These are phyloP conservation scores for Takifugu ocellatus DNA, from an alignment of 2,797 vertebrate genomes.

Conservation along the genomic window DNA sequence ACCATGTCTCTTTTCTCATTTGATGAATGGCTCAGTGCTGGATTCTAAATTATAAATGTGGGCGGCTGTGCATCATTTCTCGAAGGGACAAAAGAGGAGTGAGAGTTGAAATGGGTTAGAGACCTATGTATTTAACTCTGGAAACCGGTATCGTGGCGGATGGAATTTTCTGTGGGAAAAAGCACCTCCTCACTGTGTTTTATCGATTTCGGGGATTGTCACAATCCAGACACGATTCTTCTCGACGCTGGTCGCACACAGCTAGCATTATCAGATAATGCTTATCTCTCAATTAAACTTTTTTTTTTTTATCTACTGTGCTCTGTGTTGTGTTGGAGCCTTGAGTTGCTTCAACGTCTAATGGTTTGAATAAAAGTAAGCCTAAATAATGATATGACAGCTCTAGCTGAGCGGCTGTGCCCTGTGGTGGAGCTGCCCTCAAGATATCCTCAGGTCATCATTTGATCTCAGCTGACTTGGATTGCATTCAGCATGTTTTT, in stretches of 20 bases:
- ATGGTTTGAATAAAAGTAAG: constrained; percentile 29
- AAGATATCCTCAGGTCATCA: constrained; percentile 60
- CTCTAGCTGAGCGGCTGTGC: constrained; percentile 48
- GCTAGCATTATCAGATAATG: too few species aligned
- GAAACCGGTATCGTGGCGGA: constrained; percentile 22
- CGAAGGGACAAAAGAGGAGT: constrained; percentile 29
- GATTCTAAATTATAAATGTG: constrained; percentile 58
- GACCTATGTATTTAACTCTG: constrained; percentile 39
- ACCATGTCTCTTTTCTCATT: constrained; percentile 46
- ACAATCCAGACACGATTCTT: constrained; percentile 15
- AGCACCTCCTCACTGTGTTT: constrained; percentile 8
- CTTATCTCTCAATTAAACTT: constrained; percentile 7
- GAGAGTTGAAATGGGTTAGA: constrained; percentile 29
- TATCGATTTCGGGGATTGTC: constrained; percentile 16
- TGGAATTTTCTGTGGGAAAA: constrained; percentile 45
- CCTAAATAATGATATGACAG: constrained; percentile 22
- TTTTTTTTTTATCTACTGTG: constrained; percentile 17
- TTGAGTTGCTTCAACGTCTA: constrained; percentile 14
- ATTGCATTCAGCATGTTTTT: constrained; percentile 58
- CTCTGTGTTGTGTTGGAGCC: background rate
- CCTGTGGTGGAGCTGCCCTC: constrained; percentile 63
- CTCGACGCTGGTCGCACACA: too few species aligned
- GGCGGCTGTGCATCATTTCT: constrained; percentile 33
- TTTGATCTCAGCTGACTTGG: constrained; percentile 68
- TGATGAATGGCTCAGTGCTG: constrained; percentile 52